Conservation (phyloP, 2,113 vertebrate genomes). For the Sander vitreus region DNA sequence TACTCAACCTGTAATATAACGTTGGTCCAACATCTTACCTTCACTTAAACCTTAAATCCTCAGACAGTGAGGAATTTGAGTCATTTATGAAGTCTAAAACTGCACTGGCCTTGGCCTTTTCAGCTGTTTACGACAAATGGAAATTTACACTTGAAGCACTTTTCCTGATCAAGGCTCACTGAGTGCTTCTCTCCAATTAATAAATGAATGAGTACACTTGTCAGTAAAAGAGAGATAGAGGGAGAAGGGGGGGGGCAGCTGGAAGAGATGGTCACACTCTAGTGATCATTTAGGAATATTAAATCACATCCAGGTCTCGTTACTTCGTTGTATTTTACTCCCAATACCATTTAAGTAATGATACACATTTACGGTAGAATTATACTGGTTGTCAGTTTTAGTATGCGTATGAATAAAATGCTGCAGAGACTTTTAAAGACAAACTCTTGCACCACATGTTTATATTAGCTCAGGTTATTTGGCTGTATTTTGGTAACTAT, state of each 20-base stretch:
- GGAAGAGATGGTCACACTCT: neutral
- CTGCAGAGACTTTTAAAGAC: neutral
- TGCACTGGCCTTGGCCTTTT: conserved; percentile 17
- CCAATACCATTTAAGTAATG: neutral
- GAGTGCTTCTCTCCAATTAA: conserved; percentile 30
- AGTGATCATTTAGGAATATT: neutral
- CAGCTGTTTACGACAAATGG: conserved; percentile 32
- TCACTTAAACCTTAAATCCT: conserved; percentile 29
- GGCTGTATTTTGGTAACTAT: neutral
- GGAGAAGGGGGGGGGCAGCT: neutral
- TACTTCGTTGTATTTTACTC: neutral
- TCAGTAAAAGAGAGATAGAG: neutral
- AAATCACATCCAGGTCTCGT: neutral
- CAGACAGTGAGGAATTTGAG: conserved; percentile 18
- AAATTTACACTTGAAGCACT: conserved; percentile 38
- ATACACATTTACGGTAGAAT: neutral
- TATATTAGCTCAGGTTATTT: neutral
- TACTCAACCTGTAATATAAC: conserved; percentile 13
- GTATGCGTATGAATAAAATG: neutral
- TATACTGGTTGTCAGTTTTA: neutral
- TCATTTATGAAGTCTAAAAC: conserved; percentile 10
- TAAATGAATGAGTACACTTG: conserved; percentile 28
- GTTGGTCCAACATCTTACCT: neutral
- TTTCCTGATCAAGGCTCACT: conserved; percentile 21
- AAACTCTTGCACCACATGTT: neutral